These are phyloP conservation scores for Thalpophila matura DNA, from an alignment of 2,888 invertebrate species.

Conservation along the genomic window DNA sequence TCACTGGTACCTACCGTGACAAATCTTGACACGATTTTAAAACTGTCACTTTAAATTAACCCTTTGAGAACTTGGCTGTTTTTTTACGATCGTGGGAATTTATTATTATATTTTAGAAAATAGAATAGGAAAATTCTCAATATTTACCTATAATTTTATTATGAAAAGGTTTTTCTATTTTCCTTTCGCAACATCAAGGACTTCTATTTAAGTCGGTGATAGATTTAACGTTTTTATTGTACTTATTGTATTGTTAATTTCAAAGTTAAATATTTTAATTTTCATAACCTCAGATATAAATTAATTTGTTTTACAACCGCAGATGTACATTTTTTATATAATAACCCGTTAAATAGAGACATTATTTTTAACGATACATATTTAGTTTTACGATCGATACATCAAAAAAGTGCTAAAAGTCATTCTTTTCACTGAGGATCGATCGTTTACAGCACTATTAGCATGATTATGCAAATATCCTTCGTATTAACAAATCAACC, in stretches of 20 bases:
- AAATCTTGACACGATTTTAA: conserved; percentile 85
- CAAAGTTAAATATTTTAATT: conserved; percentile 1
- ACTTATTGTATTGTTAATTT: conserved; percentile 20
- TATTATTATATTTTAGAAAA: too few relatives aligned
- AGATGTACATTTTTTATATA: conserved; percentile 70
- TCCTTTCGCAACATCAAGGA: conserved; percentile 28
- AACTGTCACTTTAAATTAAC: conserved; percentile 85
- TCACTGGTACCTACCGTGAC: conserved; percentile 81
- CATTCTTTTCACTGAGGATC: conserved; percentile 78
- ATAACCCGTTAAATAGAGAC: conserved; percentile 71
- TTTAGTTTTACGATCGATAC: conserved; percentile 83
- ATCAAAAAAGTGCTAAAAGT: conserved; percentile 85
- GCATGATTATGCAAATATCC: conserved; percentile 84
- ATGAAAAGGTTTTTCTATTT: too few relatives aligned
- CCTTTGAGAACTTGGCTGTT: conserved; percentile 74
- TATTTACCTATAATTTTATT: too few relatives aligned
- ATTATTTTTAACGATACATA: conserved; percentile 73
- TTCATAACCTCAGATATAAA: conserved; percentile 45
- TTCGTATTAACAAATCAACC: conserved; percentile 88
- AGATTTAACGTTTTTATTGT: conserved; percentile 17
- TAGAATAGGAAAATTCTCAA: too few relatives aligned
- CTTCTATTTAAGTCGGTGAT: conserved; percentile 13
- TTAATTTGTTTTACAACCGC: conserved; percentile 72
- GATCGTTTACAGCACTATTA: conserved; percentile 68
- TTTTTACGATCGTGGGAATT: conserved; percentile 78